Base-by-base conservation (phyloP, 2,113 vertebrate species). In the Corythaeola cristata region DNA sequence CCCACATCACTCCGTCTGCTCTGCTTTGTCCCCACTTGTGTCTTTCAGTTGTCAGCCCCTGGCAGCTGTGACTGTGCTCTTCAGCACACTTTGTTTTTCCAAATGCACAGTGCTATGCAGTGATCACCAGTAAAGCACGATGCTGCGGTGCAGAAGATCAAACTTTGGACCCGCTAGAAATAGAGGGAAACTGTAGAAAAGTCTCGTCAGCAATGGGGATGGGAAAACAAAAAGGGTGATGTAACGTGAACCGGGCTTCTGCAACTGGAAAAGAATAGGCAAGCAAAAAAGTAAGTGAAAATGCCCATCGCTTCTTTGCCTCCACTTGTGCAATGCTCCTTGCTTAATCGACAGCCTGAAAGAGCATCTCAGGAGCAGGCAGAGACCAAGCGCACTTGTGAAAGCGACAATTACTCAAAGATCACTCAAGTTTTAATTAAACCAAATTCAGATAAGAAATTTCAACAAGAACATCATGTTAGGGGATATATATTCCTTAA, bases 21-120 rank as follows among this genome's bases (percentile, higher is more conserved):
- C 88, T 18, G 85, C 85, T 93, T 96, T 94, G 96, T 94, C 71
- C 92, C 58, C 63, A 15, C 59, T 80, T 28, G 55, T 74, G 90
- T 89, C 71, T 85, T 62, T 76, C 37, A 33, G 63, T 81, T 75
- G 85, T 71, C 93, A 92, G 72, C 56, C 79, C 53, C 55, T 33
- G 79, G 91, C 94, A 96, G 94, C 82, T 93, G 90, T 8, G 88
- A 13, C 16, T 2, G 4, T 4, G 94, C 49, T 53, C 69, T 7
- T 37, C 50, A 4, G 64, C 35, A 7, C 21, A 49, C 44, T 76
- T 68, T 8, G 78, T 79, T 88, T 47, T 62, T 35, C 66, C 56
- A 6, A 77, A 60, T 0, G 39, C 80, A 30, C 17, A 2, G 21
- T 5, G 52, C 41, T 14, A 0, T 1, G 19, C n/a, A n/a, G 66